Evolutionary conservation across 2,797 vertebrate genomes (phyloP).

Genomic region (Peromyscus attwateri): DNA sequence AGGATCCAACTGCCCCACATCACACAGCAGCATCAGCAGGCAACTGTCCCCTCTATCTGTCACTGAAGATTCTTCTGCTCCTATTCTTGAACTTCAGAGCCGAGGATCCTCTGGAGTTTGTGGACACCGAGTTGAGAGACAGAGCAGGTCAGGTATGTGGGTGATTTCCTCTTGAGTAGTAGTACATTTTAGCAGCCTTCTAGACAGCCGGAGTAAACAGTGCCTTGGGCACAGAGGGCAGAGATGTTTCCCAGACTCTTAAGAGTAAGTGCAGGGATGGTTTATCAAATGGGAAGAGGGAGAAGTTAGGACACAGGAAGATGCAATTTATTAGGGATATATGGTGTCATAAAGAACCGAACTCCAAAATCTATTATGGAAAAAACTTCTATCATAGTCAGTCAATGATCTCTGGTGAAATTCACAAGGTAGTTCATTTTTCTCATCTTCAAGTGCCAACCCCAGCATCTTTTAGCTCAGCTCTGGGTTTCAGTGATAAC

Average conservation of each 20-base stretch:
- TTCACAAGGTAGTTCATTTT: slow-evolving; percentile 50
- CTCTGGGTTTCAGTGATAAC: neutral
- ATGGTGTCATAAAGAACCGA: neutral
- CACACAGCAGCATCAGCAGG: slow-evolving; percentile 89
- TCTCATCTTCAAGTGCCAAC: slow-evolving; percentile 66
- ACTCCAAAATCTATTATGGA: slow-evolving; percentile 4
- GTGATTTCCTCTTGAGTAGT: neutral
- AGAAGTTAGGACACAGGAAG: neutral
- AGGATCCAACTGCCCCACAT: slow-evolving; percentile 89
- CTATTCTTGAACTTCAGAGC: slow-evolving; percentile 91
- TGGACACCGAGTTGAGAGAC: slow-evolving; percentile 89
- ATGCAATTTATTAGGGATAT: fast-evolving
- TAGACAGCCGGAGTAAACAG: neutral
- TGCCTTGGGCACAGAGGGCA: neutral
- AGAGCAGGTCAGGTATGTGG: slow-evolving; percentile 89
- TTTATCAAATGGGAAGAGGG: neutral
- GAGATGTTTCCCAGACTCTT: neutral
- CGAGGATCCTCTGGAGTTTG: slow-evolving; percentile 89
- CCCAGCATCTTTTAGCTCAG: neutral
- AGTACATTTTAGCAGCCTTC: neutral
- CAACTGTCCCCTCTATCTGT: slow-evolving; percentile 89
- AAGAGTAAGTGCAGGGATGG: neutral
- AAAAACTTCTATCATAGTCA: slow-evolving; percentile 34
- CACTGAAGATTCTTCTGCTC: slow-evolving; percentile 90
- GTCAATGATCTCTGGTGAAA: neutral